These are phyloP conservation scores for Phanerotoma sp. DNA, from an alignment of 2,888 invertebrate species.

Conservation along the genomic window DNA sequence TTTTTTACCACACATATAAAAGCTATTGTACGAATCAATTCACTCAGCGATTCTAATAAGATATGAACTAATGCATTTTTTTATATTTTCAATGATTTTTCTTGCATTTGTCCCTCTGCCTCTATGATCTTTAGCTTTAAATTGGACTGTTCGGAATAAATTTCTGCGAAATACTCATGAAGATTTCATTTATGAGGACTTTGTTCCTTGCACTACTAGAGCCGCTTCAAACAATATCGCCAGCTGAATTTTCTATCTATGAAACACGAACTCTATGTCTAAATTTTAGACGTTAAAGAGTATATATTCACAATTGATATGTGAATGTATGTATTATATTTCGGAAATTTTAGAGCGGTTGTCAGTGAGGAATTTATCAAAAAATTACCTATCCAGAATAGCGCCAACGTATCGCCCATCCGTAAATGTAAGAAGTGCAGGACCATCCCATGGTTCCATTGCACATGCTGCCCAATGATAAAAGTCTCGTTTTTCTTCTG, in stretches of 20 bases:
- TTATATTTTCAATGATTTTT: no score
- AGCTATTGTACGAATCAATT: no score
- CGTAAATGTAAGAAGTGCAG: constrained; percentile 94
- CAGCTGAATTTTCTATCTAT: constrained; percentile 10
- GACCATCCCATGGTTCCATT: constrained; percentile 99
- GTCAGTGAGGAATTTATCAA: constrained; percentile 3
- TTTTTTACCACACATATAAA: no score
- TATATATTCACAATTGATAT: constrained; percentile 1
- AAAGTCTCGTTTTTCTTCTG: constrained; percentile 88
- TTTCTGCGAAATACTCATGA: constrained; percentile 21
- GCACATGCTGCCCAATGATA: constrained; percentile 97
- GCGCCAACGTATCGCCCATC: constrained; percentile 96
- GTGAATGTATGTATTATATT: constrained; percentile 1
- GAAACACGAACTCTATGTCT: constrained; percentile 5
- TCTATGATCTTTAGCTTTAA: constrained; percentile 26
- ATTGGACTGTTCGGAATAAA: constrained; percentile 11
- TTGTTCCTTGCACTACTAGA: constrained; percentile 14
- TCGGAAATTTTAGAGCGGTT: neutral
- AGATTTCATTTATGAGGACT: constrained; percentile 12
- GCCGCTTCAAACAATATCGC: constrained; percentile 16
- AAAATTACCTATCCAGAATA: constrained; percentile 65
- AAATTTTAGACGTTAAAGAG: neutral
- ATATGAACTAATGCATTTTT: no score
- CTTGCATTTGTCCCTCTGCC: constrained; percentile 11
- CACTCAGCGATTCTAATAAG: no score